Evolutionary conservation across 2,113 vertebrate genomes (phyloP), one percentile per base, ranked within the genome.

Genomic region (Dinomys branickii): DNA sequence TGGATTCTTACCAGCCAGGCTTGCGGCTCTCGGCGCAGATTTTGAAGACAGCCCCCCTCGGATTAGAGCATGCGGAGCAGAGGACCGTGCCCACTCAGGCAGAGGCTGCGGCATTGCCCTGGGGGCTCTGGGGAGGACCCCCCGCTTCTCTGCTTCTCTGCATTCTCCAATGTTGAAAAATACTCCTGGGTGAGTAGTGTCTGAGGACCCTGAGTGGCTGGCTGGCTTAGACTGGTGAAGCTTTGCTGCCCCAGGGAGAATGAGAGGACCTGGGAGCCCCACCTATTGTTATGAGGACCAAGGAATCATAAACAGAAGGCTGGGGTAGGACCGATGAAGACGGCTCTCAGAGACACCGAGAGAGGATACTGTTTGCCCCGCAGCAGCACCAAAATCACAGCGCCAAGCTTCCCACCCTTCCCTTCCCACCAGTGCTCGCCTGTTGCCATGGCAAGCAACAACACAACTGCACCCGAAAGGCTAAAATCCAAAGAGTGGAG

Each of bases 131-230:
- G 63, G n/a, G 20, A 71, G 69, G n/a, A 41, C 71, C 2, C 22
- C 24, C 13, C n/a, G n/a, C n/a, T n/a, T n/a, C n/a, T n/a, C n/a
- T n/a, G 41, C 35, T 95, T 73, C 91, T 94, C 75, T 52, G 50
- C 28, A 30, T 73, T 80, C 88, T 89, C 54, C 78, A 96, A 82
- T 67, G 89, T 63, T 93, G 81, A 93, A 96, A 90, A 88, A 44
- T 83, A 71, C 88, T 94, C 54, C 69, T 85, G 85, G 87, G 84
- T 71, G 54, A 38, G 41, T 78, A 69, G 78, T 61, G 67, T 58
- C 56, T 84, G 85, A 52, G 11, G 7, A 71, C 56, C 77, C 52
- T 78, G 56, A 95, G 86, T 83, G 52, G 67, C 35, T 69, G 61
- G 77, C 28, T n/a, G n/a, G 50, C 67, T 88, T 65, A 52, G 65